A percentile compares a stretch with the other conserved stretches of the same genome.
Evolutionary conservation across 1,140 invertebrate genomes (phyloP).

Genomic region (Hesperophylax magnus): DNA sequence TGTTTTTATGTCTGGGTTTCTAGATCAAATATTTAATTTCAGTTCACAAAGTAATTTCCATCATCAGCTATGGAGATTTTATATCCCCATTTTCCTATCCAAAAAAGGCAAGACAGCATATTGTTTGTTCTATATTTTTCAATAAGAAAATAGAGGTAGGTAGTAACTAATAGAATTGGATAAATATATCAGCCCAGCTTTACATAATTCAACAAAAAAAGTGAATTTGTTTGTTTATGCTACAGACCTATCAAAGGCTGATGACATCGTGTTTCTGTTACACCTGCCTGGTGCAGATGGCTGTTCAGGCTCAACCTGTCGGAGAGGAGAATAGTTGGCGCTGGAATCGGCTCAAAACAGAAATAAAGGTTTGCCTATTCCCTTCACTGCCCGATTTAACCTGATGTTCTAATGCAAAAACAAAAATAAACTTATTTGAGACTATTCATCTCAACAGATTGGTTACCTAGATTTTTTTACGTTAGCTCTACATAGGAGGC

Average conservation of each 20-base stretch:
- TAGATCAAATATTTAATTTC: too few species aligned
- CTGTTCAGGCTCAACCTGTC: conserved; percentile 72
- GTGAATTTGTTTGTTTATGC: too few species aligned
- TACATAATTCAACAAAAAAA: background rate
- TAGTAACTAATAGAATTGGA: background rate
- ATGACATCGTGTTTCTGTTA: conserved; percentile 87
- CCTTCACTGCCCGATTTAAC: background rate
- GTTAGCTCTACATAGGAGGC: too few species aligned
- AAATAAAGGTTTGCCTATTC: conserved; percentile 75
- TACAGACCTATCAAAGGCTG: conserved; percentile 72
- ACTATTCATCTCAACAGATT: too few species aligned
- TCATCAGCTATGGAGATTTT: too few species aligned
- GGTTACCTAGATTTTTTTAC: too few species aligned
- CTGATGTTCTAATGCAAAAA: background rate
- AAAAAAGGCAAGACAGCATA: too few species aligned
- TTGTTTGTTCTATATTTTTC: too few species aligned
- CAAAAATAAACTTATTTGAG: too few species aligned
- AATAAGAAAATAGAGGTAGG: background rate
- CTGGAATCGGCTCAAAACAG: conserved; percentile 79
- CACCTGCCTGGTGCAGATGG: conserved; percentile 87
- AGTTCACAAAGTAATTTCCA: too few species aligned
- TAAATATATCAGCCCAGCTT: background rate
- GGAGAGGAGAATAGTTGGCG: conserved; percentile 81
- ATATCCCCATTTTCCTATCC: too few species aligned
- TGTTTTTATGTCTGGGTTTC: too few species aligned